Conservation (phyloP, 2,113 vertebrate species). For the Cynoglossus semilaevis region DNA sequence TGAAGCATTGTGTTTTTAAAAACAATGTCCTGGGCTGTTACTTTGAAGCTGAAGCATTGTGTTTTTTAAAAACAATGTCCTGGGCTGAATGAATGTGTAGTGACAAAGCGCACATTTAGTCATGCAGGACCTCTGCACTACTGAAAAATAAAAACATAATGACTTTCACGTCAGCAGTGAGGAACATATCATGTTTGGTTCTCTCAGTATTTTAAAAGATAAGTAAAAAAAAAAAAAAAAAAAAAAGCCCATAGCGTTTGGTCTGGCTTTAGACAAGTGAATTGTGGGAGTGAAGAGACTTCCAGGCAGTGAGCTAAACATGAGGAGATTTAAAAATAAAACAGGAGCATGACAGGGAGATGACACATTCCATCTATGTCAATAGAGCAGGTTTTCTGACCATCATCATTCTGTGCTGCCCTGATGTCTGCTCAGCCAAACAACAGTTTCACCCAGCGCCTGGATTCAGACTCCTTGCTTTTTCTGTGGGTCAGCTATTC, state of each 20-base stretch:
- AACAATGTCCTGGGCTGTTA: conserved; percentile 14
- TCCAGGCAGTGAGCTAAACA: conserved; percentile 38
- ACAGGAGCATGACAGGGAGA: conserved; percentile 26
- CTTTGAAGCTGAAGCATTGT: conserved; percentile 13
- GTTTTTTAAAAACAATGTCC: conserved; percentile 25
- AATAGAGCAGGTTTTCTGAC: conserved; percentile 50
- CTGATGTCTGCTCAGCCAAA: conserved; percentile 54
- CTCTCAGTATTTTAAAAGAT: not conserved
- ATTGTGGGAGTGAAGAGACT: conserved; percentile 12
- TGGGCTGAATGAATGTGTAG: conserved; percentile 22
- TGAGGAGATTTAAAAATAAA: conserved; percentile 49
- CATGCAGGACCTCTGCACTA: conserved; percentile 20
- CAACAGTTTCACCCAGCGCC: conserved; percentile 59
- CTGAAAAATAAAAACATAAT: conserved; percentile 6
- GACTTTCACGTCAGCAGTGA: conserved; percentile 1
- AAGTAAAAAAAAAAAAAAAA: not conserved
- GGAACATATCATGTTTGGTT: not conserved
- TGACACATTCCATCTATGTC: conserved; percentile 59
- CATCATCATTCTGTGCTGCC: conserved; percentile 19
- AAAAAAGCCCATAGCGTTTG: not conserved
- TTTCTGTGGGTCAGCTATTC: conserved; percentile 99
- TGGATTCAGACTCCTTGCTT: conserved; percentile 82
- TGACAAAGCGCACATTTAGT: conserved; percentile 28
- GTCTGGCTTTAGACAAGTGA: conserved; percentile 14
- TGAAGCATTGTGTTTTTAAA: conserved; percentile 23